Base-by-base conservation (phyloP, 2,888 invertebrate species). In the Synergus itoensis region DNA sequence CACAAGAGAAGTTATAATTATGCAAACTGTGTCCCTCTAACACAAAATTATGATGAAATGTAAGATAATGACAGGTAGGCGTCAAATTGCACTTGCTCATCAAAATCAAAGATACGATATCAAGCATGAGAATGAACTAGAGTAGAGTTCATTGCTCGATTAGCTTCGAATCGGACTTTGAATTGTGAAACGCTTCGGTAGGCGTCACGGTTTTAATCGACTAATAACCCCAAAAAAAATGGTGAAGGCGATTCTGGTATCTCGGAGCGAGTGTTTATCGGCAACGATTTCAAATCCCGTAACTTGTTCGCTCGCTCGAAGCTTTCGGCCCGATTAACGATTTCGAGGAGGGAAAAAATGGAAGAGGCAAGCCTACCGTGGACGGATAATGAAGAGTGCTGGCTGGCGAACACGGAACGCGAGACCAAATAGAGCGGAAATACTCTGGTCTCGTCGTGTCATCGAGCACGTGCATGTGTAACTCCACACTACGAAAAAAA, bases 121-220 rank as follows among this genome's bases (percentile, higher is more conserved):
- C 41, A 43, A 43, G 21, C 45, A 21, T 45, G 67, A 21, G 21
- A 45, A 4, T 14, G 5, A 21, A 67, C 43, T 21, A 18, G 21
- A 43, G 43, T 41, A 21, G 41, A 67, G 67, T 45, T 67, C 67
- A 67, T 67, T 67, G 67, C 18, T 21, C 67, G 41, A 67, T 67
- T 67, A 41, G 43, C 43, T 67, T 67, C 18, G 14, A 67, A 45
- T 67, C 43, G 67, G 45, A 67, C 41, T 67, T 67, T 67, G 43
- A 45, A 41, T 65, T 65, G 41, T 65, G 65, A 65, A 53, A 9
- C n/a, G 53, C 53, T 53, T 53, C n/a, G n/a, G 7, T 64, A 41
- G 65, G 40, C 16, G 21, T 45, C 43, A 67, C 12, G 43, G 18
- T 67, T 43, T 43, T 67, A 67, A 67, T 67, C 67, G 43, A 67